Conservation (phyloP, 2,797 vertebrate genomes). For the Manis crassicaudata region DNA sequence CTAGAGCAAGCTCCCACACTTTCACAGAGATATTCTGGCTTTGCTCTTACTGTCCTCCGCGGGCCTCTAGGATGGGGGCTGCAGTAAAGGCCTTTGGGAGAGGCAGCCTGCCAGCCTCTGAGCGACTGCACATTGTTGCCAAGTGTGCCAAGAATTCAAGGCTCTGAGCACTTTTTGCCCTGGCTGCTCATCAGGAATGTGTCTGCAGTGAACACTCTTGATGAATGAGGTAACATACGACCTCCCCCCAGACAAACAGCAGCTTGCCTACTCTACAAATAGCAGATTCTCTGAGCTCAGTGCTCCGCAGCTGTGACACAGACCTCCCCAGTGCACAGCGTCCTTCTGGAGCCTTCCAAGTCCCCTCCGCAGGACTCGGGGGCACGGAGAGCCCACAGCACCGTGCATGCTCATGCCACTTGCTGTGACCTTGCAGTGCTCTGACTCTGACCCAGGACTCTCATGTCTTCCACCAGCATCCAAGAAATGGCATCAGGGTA, state of each 20-base stretch:
- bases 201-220: accelerated
- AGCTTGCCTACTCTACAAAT: background rate
- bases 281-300: background rate
- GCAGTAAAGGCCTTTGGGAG: background rate
- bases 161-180: background rate
- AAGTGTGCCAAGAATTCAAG: background rate
- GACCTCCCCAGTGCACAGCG: too few species aligned
- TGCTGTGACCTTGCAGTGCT: accelerated
- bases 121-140: accelerated
- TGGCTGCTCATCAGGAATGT: background rate
- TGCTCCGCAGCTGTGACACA: background rate
- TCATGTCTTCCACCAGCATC: background rate
- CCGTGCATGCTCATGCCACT: accelerated
- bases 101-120: accelerated
- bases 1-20: accelerated
- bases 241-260: background rate
- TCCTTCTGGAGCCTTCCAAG: background rate
- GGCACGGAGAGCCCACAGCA: accelerated
- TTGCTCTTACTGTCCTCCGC: too few species aligned
- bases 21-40: too few species aligned
- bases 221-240: background rate
- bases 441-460: background rate
- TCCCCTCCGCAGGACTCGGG: background rate
- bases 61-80: background rate
- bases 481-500: background rate